Conservation (phyloP, 2,797 vertebrate species). For the Gorsachius magnificus region DNA sequence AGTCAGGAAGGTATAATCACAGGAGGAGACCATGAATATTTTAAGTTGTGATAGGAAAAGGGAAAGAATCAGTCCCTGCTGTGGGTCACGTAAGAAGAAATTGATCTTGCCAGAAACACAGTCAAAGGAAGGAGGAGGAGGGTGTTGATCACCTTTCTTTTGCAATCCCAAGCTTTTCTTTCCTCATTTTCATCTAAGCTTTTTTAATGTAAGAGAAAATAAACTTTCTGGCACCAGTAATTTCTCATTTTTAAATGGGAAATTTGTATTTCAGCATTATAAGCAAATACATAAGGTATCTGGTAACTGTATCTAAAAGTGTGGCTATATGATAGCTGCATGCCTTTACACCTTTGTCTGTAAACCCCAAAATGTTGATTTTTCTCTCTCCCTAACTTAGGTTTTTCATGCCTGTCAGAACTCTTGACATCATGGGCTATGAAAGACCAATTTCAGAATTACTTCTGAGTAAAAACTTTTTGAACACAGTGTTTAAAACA, state of each 20-base stretch:
- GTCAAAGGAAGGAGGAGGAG: neutral
- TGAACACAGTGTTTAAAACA: accelerated
- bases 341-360: neutral
- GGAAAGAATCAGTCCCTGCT: neutral
- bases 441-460: neutral
- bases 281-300: neutral
- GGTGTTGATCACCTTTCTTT: neutral
- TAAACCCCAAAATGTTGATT: neutral
- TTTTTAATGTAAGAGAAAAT: neutral
- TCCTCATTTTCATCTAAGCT: neutral
- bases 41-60: neutral
- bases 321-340: neutral
- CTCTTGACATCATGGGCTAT: neutral
- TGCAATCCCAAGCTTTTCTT: neutral
- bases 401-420: neutral
- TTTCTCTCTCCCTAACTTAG: neutral
- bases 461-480: neutral
- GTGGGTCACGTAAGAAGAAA: neutral
- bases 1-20: neutral
- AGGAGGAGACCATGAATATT: neutral
- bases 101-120: neutral
- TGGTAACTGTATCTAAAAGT: neutral
- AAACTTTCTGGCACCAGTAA: neutral
- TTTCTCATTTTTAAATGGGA: neutral
- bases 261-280: neutral